These are phyloP conservation scores for Sebastes diaconus DNA, from an alignment of 2,797 vertebrate genomes.

Conservation along the genomic window DNA sequence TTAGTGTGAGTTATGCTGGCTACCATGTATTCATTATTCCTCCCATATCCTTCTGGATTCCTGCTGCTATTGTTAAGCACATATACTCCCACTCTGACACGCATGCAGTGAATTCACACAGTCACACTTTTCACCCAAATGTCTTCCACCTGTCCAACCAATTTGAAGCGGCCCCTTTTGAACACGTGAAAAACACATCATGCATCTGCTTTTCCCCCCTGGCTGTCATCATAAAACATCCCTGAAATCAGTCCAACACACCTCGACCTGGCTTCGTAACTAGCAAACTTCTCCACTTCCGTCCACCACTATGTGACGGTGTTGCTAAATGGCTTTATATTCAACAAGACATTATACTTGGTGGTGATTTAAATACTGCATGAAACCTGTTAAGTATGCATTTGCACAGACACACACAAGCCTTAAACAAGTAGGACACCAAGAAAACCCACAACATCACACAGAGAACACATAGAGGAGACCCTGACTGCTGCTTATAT, in stretches of 20 bases:
- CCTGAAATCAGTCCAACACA: neutral
- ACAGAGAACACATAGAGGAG: conserved; percentile 32
- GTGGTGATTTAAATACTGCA: conserved; percentile 35
- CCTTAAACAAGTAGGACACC: conserved; percentile 5
- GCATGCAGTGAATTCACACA: neutral
- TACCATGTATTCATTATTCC: neutral
- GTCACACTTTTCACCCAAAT: neutral
- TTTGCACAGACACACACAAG: neutral
- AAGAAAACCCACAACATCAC: conserved; percentile 37
- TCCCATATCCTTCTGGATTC: neutral
- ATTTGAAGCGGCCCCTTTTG: neutral
- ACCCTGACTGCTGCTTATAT: conserved; percentile 50
- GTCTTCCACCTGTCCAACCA: neutral
- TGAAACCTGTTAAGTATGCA: neutral
- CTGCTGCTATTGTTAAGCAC: neutral
- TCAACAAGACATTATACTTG: neutral
- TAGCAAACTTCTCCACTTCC: neutral
- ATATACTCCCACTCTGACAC: neutral
- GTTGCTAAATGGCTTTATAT: conserved; percentile 1
- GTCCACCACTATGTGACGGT: neutral
- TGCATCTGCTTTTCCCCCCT: no score
- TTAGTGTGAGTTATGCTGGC: neutral
- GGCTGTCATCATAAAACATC: neutral
- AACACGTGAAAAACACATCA: neutral
- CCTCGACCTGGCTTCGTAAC: neutral